phyloP scores from a whole-genome alignment of 2,888 invertebrate species.

The Acanthoscelides obtectus region DNA sequence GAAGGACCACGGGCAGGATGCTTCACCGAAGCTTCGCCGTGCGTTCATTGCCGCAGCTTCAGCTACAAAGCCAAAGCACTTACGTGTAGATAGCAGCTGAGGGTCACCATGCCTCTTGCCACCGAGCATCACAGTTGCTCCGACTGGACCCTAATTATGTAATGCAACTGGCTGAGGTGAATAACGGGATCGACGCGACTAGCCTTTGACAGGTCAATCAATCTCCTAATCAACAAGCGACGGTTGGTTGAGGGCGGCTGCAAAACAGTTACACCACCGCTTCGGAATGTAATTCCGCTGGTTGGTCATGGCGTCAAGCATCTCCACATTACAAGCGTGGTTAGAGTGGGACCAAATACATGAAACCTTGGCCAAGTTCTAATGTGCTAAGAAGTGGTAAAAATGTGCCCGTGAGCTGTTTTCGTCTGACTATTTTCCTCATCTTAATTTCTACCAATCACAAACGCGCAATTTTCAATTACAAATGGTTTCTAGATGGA shows the following conservation, averaged over 20 bases:
- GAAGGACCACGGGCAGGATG: not conserved
- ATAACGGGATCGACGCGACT: not conserved
- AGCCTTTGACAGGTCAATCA: not conserved
- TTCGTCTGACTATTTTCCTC: no score
- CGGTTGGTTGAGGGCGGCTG: not conserved
- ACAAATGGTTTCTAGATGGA: no score
- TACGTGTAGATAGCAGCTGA: not conserved
- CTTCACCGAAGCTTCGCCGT: not conserved
- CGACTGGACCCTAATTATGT: not conserved
- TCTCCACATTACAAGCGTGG: not conserved
- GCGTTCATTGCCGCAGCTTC: not conserved
- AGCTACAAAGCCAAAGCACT: not conserved
- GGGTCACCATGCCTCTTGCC: not conserved
- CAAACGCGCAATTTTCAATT: no score
- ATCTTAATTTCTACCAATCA: no score
- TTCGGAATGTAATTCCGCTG: not conserved
- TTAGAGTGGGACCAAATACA: no score
- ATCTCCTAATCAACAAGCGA: not conserved
- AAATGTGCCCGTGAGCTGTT: no score
- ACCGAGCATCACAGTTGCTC: not conserved
- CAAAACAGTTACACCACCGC: not conserved
- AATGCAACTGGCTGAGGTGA: not conserved
- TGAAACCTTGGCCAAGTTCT: no score
- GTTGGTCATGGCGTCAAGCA: not conserved
- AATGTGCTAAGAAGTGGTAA: no score